Evolutionary conservation across 2,113 vertebrate genomes (phyloP).

Genomic region (Gobiocypris rarus): DNA sequence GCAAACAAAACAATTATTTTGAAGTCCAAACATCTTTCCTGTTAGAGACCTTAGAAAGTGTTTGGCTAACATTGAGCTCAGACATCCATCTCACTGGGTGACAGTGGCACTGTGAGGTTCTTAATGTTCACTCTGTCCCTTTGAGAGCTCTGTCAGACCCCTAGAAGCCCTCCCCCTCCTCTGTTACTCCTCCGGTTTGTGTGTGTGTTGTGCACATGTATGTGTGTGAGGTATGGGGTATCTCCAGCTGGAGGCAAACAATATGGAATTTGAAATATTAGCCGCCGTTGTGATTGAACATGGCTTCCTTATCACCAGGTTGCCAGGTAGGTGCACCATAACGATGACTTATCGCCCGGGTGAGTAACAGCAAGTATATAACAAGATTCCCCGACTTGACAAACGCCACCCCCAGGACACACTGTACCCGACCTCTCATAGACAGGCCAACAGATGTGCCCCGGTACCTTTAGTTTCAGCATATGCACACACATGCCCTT

Average conservation of each 20-base stretch:
- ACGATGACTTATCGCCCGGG: constrained; percentile 80
- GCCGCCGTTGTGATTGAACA: constrained; percentile 78
- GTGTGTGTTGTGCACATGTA: constrained; percentile 43
- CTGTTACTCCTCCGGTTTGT: constrained; percentile 8
- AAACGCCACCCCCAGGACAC: constrained; percentile 77
- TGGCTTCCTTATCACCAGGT: constrained; percentile 80
- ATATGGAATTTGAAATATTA: constrained; percentile 83
- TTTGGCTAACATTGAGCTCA: constrained; percentile 15
- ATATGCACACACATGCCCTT: background rate
- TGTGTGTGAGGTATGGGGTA: constrained; percentile 52
- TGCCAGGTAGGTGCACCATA: constrained; percentile 79
- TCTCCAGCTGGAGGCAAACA: constrained; percentile 74
- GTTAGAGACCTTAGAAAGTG: constrained; percentile 14
- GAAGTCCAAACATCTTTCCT: background rate
- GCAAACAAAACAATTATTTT: constrained; percentile 4
- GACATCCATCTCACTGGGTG: constrained; percentile 34
- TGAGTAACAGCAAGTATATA: constrained; percentile 77
- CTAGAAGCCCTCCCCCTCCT: background rate
- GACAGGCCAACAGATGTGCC: constrained; percentile 67
- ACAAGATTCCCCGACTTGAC: constrained; percentile 79
- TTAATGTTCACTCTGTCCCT: constrained; percentile 49
- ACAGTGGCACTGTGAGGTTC: constrained; percentile 47
- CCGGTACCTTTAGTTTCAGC: constrained; percentile 52
- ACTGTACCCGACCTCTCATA: constrained; percentile 65
- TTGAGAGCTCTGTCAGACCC: constrained; percentile 41